Percentiles rank a stretch among this genome's conserved stretches.
Conservation (phyloP, 2,113 vertebrate species). For the Pteropus alecto region DNA sequence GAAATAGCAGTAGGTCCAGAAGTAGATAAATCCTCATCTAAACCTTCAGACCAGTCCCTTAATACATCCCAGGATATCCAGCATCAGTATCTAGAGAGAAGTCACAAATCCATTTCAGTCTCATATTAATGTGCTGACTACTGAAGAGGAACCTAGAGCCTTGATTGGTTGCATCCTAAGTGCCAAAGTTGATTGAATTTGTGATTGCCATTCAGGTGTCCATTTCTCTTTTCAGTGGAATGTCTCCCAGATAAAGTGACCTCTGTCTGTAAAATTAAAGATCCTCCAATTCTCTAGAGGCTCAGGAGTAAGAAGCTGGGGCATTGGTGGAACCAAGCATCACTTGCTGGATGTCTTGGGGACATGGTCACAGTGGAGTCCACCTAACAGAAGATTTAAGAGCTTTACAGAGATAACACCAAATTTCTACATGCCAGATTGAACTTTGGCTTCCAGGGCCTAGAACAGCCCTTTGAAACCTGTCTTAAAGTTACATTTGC, state of each 20-base stretch:
- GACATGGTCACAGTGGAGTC: neutral
- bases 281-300: neutral
- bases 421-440: neutral
- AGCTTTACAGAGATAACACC: neutral
- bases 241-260: neutral
- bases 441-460: neutral
- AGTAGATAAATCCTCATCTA: neutral
- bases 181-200: neutral
- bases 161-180: neutral
- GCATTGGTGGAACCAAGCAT: neutral
- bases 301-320: neutral
- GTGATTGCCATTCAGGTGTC: neutral
- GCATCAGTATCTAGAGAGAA: neutral
- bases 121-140: neutral
- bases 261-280: neutral
- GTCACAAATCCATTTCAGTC: neutral
- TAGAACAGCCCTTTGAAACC: neutral
- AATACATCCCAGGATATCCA: neutral
- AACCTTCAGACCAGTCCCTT: neutral
- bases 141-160: neutral
- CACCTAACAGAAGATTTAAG: neutral
- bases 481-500: neutral
- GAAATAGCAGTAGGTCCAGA: neutral
- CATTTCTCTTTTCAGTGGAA: neutral
- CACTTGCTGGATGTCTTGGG: neutral